A percentile compares a stretch with the other conserved stretches of the same genome.
Conservation (phyloP, 2,797 vertebrate species). For the Pseudochirops cupreus region DNA sequence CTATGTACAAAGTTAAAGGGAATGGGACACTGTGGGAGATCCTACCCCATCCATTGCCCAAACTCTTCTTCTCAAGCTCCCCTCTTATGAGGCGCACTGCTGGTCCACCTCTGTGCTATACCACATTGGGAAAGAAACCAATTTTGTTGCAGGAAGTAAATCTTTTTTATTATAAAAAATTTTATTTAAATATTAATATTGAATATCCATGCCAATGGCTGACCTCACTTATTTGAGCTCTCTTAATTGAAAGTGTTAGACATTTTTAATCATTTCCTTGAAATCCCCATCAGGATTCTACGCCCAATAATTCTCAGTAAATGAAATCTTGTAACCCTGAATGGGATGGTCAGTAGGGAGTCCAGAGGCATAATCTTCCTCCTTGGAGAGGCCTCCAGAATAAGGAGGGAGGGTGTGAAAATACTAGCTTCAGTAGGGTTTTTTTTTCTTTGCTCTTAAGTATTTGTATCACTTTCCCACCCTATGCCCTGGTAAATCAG, state of each 20-base stretch:
- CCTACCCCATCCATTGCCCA: neutral
- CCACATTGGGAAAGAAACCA: conserved; percentile 85
- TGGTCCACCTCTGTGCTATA: conserved; percentile 93
- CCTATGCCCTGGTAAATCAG: too few relatives aligned
- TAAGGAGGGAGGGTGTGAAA: neutral
- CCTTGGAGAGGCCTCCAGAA: neutral
- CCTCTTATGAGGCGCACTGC: conserved; percentile 86
- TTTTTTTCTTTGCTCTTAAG: too few relatives aligned
- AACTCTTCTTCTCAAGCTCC: neutral
- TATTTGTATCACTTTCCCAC: too few relatives aligned
- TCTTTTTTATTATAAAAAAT: neutral
- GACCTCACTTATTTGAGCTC: neutral
- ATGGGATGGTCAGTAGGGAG: neutral
- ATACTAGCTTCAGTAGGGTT: too few relatives aligned
- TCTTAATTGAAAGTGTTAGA: neutral
- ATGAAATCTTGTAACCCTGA: neutral
- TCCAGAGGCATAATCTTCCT: neutral
- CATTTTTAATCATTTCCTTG: neutral
- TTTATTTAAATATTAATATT: neutral
- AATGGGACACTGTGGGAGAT: too few relatives aligned
- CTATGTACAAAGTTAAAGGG: neutral
- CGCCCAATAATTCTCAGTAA: neutral
- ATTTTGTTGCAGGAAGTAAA: neutral
- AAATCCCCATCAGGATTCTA: neutral
- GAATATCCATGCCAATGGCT: neutral